Conservation (phyloP, 2,113 vertebrate species). For the Myotis lucifugus region DNA sequence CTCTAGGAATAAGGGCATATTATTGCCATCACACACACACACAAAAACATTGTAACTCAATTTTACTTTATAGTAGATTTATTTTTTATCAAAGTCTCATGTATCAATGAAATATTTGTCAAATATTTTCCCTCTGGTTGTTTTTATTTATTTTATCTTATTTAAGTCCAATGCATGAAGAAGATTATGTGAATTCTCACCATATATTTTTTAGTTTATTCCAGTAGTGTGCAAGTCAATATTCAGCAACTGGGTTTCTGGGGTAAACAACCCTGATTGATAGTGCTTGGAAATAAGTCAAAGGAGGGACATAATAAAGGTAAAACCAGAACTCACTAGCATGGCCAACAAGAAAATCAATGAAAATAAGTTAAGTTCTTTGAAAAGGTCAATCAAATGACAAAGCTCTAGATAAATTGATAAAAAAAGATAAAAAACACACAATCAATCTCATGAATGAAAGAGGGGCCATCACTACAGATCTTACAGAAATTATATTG, state of each 20-base stretch:
- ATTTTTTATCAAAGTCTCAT: background rate
- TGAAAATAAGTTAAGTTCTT: background rate
- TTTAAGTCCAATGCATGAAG: background rate
- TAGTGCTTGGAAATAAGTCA: background rate
- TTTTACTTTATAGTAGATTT: background rate
- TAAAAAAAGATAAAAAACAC: background rate
- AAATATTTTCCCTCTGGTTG: background rate
- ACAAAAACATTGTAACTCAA: too few species aligned
- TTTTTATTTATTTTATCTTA: background rate
- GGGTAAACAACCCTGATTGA: fast-evolving
- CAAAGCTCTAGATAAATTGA: background rate
- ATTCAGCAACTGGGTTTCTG: background rate
- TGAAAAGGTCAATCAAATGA: background rate
- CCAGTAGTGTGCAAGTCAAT: fast-evolving
- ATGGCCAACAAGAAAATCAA: background rate
- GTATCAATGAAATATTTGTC: too few species aligned
- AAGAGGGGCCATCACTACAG: background rate
- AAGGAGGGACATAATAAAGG: background rate
- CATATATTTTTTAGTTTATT: background rate
- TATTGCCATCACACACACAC: too few species aligned
- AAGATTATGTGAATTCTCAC: background rate
- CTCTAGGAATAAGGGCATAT: background rate
- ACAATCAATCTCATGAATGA: background rate
- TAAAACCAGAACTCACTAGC: background rate
- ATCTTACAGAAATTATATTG: fast-evolving